Conservation (phyloP, 2,888 invertebrate species). For the Andrena fulva region DNA sequence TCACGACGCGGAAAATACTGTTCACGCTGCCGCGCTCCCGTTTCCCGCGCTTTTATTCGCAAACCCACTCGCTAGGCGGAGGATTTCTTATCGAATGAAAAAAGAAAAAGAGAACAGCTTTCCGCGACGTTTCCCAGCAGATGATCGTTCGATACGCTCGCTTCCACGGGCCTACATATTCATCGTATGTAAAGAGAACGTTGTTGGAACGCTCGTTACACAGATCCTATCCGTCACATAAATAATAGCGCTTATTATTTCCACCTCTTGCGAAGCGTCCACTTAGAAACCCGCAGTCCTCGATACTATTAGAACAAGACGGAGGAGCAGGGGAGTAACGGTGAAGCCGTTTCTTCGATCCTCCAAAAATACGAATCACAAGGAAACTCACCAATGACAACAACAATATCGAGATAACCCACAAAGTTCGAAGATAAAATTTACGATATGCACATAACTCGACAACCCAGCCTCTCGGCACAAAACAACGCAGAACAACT, state of each 20-base stretch:
- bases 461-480: no score
- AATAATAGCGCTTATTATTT: conserved; percentile 48
- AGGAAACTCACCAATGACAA: no score
- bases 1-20: conserved; percentile 17
- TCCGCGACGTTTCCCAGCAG: conserved; percentile 51
- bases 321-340: background rate
- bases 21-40: conserved; percentile 11
- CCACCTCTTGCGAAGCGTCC: conserved; percentile 16
- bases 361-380: no score
- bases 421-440: no score
- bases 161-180: conserved; percentile 46
- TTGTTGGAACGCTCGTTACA: conserved; percentile 31
- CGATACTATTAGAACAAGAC: conserved; percentile 12
- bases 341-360: no score
- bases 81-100: conserved; percentile 24
- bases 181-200: conserved; percentile 48
- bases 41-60: conserved; percentile 25
- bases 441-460: no score
- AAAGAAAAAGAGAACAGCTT: conserved; percentile 10
- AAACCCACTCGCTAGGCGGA: background rate
- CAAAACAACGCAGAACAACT: no score
- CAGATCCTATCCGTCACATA: conserved; percentile 44
- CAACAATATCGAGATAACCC: no score
- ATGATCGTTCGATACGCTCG: conserved; percentile 37
- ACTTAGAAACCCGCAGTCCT: conserved; percentile 23